A percentile compares a stretch with the other conserved stretches of the same genome.
Conservation (phyloP, 2,888 invertebrate species). For the Stramonita haemastoma region DNA sequence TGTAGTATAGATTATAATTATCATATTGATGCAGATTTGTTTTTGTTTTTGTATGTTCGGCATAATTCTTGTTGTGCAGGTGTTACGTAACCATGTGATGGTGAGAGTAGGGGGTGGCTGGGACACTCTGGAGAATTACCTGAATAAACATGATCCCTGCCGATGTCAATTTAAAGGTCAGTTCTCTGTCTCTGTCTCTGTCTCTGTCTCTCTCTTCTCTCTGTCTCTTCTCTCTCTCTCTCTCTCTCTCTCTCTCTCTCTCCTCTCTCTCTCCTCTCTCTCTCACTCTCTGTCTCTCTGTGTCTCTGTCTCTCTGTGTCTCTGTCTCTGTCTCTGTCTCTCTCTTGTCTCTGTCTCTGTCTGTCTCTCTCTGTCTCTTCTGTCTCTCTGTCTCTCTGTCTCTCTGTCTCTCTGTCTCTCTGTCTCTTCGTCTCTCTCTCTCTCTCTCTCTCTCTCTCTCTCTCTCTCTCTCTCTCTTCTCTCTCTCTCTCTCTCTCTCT, state of each 20-base stretch:
- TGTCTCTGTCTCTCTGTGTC: too few species aligned
- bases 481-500: too few species aligned
- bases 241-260: not conserved
- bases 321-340: not conserved
- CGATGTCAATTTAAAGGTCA: conserved; percentile 79
- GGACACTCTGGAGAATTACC: conserved; percentile 96
- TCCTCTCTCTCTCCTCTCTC: not conserved
- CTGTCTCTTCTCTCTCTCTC: not conserved
- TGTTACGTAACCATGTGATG: conserved; percentile 97
- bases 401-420: too few species aligned
- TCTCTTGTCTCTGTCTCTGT: not conserved
- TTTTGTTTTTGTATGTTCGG: too few species aligned
- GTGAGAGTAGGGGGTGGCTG: conserved; percentile 98
- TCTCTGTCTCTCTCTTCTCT: not conserved
- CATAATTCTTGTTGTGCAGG: conserved; percentile 80
- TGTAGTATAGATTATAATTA: too few species aligned
- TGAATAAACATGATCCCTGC: conserved; percentile 98
- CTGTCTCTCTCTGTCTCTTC: not conserved
- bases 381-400: too few species aligned
- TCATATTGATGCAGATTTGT: too few species aligned
- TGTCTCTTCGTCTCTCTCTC: too few species aligned
- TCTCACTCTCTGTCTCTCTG: not conserved
- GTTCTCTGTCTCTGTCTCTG: not conserved
- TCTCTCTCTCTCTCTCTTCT: too few species aligned
- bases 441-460: too few species aligned